Base-by-base conservation (phyloP, 1,140 invertebrate genomes). In the Steinernema feltiae region DNA sequence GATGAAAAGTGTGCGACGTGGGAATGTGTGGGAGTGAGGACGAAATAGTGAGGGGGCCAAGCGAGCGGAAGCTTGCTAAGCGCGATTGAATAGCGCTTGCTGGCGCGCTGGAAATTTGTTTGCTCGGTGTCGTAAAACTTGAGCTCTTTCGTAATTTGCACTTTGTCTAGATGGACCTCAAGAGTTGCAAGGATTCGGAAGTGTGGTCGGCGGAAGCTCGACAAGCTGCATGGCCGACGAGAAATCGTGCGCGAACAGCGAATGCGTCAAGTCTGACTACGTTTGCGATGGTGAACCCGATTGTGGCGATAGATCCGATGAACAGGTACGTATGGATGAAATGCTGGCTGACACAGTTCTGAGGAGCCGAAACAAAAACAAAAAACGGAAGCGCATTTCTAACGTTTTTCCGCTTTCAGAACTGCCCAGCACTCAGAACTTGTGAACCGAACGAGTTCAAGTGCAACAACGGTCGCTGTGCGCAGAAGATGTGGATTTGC, bases 371-470 rank as follows among this genome's bases (percentile, higher is more conserved):
- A n/a, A n/a, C n/a, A n/a, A n/a, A n/a, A n/a, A n/a, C n/a, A n/a
- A n/a, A n/a, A n/a, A 18, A 41, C 35, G 35, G 35, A 41, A 41
- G 35, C 35, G 35, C 35, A 7, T 7, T 41, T 41, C 18, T 18
- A 7, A 41, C 18, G 35, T 41, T 41, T 41, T 41, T 41, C n/a
- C n/a, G n/a, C 2, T 63, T 63, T 15, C 53, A 82, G 75, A 85
- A 85, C 70, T 85, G 84, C 71, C 53, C 53, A n/a, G 53, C 83
- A 0, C 76, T 81, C 70, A 75, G 85, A 27, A 69, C 70, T 12
- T 98, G 94, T 86, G 92, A 97, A 86, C 95, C 95, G 0, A 97
- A 97, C 85, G 92, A 98, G 87, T 95, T 92, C 87, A 90, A 91
- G 72, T 97, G 95, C 86, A 88, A 88, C 48, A 97, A 95, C 85